Conservation (phyloP, 2,797 vertebrate species). For the Anguilla marmorata region DNA sequence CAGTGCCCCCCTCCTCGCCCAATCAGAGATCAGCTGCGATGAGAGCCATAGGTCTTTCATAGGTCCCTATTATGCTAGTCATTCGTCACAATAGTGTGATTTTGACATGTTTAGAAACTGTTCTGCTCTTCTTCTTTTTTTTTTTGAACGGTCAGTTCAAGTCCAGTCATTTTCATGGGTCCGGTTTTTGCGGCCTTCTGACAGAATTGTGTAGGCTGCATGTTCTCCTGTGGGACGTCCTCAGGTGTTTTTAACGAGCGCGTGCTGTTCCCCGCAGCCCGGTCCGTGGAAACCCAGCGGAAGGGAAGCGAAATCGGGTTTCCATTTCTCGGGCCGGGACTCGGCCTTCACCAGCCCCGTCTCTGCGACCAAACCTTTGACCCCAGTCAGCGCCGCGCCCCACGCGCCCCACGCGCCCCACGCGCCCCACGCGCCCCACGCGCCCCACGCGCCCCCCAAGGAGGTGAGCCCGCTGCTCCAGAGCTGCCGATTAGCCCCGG, state of each 20-base stretch:
- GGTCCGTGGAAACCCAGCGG: conserved; percentile 91
- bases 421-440: conserved; percentile 82
- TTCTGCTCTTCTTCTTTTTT: too few relatives aligned
- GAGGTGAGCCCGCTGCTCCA: conserved; percentile 78
- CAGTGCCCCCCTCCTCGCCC: background rate
- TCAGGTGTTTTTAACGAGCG: background rate
- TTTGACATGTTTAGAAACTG: background rate
- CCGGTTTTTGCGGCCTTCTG: background rate
- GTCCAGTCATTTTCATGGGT: background rate
- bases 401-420: conserved; percentile 86
- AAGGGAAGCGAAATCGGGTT: conserved; percentile 89
- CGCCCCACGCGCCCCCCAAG: conserved; percentile 87
- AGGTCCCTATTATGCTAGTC: too few relatives aligned
- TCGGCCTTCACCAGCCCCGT: conserved; percentile 96
- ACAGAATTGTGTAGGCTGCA: background rate
- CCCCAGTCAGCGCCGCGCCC: conserved; percentile 81
- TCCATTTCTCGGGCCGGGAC: conserved; percentile 89
- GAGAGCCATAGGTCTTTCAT: background rate
- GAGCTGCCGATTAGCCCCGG: background rate
- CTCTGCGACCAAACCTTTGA: conserved; percentile 91
- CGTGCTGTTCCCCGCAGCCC: conserved; percentile 60
- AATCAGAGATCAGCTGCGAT: background rate
- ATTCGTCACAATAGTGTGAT: background rate
- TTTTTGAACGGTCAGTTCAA: background rate
- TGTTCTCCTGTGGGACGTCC: background rate